Evolutionary conservation across 2,113 vertebrate species (phyloP).

Genomic region (Henicopernis longicauda): DNA sequence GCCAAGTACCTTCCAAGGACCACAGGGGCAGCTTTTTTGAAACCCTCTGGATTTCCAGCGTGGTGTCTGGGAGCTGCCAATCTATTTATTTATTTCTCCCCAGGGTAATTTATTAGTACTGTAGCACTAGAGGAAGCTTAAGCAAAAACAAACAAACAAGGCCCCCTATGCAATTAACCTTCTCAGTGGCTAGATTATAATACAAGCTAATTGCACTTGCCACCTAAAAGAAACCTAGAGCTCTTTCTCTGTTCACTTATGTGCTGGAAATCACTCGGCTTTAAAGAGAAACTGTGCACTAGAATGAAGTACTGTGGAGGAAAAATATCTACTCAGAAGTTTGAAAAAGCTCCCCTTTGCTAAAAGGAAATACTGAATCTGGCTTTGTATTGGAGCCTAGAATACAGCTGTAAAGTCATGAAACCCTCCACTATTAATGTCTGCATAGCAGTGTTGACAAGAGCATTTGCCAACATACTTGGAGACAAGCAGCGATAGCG

Average conservation of each 20-base stretch:
- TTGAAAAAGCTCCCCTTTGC: neutral
- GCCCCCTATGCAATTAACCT: slow-evolving; percentile 42
- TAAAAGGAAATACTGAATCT: neutral
- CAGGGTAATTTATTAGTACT: slow-evolving; percentile 65
- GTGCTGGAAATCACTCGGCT: neutral
- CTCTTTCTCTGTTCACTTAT: neutral
- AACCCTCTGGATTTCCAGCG: neutral
- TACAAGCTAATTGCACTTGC: slow-evolving; percentile 21
- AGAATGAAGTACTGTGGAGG: neutral
- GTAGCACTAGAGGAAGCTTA: slow-evolving; percentile 43
- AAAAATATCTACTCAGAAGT: neutral
- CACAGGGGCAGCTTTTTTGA: neutral
- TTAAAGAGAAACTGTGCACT: neutral
- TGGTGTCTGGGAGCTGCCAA: slow-evolving; percentile 18
- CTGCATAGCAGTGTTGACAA: neutral
- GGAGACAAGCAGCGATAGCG: neutral
- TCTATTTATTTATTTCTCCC: slow-evolving; percentile 72
- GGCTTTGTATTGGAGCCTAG: neutral
- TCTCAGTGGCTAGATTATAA: neutral
- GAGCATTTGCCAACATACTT: rapidly evolving
- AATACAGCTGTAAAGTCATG: neutral
- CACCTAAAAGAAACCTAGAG: neutral
- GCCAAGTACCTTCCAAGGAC: neutral
- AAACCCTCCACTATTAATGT: neutral
- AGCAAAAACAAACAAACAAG: neutral